Evolutionary conservation across 2,888 invertebrate genomes (phyloP).

Genomic region (Apantesis nais): DNA sequence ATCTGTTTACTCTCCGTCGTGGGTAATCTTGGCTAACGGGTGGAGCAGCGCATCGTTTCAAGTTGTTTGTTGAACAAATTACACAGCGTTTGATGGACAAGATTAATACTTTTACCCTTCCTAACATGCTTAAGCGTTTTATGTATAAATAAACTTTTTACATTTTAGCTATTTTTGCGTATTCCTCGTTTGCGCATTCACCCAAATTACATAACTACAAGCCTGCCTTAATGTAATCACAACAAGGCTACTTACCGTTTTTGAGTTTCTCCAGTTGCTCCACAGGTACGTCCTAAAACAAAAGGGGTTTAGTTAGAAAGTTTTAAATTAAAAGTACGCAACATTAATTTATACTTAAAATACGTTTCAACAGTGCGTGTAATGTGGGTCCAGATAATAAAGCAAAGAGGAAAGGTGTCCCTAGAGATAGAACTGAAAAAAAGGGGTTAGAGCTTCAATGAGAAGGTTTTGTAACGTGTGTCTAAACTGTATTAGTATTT

Average conservation of each 20-base stretch:
- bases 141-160: neutral
- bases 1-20: neutral
- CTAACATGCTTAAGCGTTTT: neutral
- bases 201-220: neutral
- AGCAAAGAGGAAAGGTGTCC: neutral
- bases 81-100: neutral
- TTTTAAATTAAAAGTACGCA: constrained; percentile 1
- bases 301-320: constrained; percentile 22
- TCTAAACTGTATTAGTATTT: neutral
- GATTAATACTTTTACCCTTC: neutral
- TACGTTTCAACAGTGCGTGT: neutral
- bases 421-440: neutral
- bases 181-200: neutral
- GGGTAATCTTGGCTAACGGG: neutral
- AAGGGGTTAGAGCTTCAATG: neutral
- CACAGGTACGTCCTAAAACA: constrained; percentile 77
- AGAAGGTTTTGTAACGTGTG: neutral
- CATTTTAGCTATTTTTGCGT: neutral
- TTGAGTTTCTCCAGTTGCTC: constrained; percentile 78
- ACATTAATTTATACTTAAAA: constrained; percentile 19
- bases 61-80: neutral
- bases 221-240: neutral
- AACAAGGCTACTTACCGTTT: constrained; percentile 61
- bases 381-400: neutral
- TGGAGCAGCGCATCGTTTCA: neutral